Conservation (phyloP, 2,113 vertebrate species). For the Pseudolaguvia tuberculata region DNA sequence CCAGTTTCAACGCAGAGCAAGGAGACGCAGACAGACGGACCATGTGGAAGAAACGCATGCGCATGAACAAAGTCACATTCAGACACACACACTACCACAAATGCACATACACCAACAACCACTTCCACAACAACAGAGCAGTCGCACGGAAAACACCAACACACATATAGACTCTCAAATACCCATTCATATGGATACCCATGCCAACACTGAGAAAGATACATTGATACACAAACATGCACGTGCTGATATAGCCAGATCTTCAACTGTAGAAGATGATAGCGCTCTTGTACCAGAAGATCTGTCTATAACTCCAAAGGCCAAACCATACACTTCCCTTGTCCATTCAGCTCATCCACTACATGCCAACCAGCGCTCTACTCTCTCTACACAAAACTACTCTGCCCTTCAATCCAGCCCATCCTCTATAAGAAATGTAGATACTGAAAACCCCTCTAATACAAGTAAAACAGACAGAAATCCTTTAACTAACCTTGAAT, state of each 20-base stretch:
- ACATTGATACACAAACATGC: conserved; percentile 48
- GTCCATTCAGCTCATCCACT: conserved; percentile 37
- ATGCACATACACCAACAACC: conserved; percentile 38
- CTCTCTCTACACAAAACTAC: conserved; percentile 35
- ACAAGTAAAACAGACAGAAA: conserved; percentile 27
- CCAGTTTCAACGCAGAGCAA: conserved; percentile 59
- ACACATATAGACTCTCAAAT: conserved; percentile 63
- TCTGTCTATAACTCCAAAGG: conserved; percentile 39
- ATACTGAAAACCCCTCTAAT: conserved; percentile 25
- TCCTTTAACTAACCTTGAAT: conserved; percentile 20
- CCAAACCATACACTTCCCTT: conserved; percentile 50
- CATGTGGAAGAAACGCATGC: conserved; percentile 45
- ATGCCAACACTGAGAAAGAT: conserved; percentile 47
- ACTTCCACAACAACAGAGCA: conserved; percentile 48
- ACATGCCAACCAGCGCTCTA: conserved; percentile 44
- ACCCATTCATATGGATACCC: conserved; percentile 56
- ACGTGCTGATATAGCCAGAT: conserved; percentile 56
- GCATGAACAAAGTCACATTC: conserved; percentile 41
- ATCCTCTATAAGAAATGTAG: conserved; percentile 28
- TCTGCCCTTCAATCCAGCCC: conserved; percentile 25
- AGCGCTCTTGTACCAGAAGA: conserved; percentile 52
- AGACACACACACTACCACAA: conserved; percentile 33
- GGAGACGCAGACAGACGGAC: conserved; percentile 55
- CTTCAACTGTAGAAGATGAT: conserved; percentile 56
- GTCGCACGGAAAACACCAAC: conserved; percentile 48